These are phyloP conservation scores for Crotalus viridis DNA, from an alignment of 2,113 vertebrate genomes.

Conservation along the genomic window DNA sequence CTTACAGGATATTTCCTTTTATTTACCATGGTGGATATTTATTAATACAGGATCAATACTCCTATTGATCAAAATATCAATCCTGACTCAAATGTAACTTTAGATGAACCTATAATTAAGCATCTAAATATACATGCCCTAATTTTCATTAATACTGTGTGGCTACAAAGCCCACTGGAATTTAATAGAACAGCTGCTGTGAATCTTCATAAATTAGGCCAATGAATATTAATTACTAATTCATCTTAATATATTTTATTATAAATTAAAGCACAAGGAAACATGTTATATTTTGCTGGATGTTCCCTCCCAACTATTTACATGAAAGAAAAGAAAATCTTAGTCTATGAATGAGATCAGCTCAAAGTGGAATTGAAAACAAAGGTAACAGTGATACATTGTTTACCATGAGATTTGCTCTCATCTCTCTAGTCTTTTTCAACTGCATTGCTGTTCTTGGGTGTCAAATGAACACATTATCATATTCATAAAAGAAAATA, in stretches of 20 bases:
- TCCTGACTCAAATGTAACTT: background rate
- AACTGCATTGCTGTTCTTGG: background rate
- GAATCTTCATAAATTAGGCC: slow-evolving; percentile 31
- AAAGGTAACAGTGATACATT: background rate
- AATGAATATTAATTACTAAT: slow-evolving; percentile 39
- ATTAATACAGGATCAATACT: background rate
- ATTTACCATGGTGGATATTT: background rate
- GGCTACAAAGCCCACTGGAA: slow-evolving; percentile 36
- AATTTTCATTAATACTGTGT: slow-evolving; percentile 33
- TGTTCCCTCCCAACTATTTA: background rate
- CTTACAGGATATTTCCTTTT: background rate
- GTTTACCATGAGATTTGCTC: background rate
- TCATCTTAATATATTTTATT: slow-evolving; percentile 33
- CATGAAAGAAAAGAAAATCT: background rate
- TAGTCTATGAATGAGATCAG: background rate
- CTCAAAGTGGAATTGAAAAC: background rate
- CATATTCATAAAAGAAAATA: background rate
- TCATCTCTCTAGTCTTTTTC: background rate
- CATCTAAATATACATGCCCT: background rate
- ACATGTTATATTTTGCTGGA: background rate
- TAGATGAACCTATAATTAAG: background rate
- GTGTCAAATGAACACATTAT: background rate
- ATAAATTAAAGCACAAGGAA: background rate
- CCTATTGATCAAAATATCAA: background rate
- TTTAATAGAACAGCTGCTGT: slow-evolving; percentile 6